Evolutionary conservation across 2,113 vertebrate genomes (phyloP).

Genomic region (Anoura caudifer): DNA sequence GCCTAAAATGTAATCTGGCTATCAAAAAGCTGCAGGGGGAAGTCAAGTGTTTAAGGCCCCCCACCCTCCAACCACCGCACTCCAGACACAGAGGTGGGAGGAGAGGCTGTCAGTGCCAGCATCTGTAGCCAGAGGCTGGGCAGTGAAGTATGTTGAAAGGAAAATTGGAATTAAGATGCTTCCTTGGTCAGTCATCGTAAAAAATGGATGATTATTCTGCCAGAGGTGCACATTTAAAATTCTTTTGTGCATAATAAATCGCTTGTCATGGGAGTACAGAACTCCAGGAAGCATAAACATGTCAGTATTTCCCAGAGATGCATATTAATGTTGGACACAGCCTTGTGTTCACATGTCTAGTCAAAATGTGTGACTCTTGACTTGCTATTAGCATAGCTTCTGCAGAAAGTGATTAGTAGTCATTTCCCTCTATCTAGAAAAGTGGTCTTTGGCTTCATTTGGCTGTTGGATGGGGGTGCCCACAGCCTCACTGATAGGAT

Average conservation of each 20-base stretch:
- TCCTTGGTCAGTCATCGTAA: neutral
- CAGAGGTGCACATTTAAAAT: neutral
- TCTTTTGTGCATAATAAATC: neutral
- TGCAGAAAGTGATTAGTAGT: neutral
- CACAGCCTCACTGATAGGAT: neutral
- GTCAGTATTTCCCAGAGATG: neutral
- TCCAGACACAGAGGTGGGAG: neutral
- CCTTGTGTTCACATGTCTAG: neutral
- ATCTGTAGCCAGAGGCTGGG: neutral
- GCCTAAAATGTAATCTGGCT: conserved; percentile 8
- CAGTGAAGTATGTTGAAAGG: neutral
- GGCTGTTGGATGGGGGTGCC: neutral
- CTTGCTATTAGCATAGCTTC: neutral
- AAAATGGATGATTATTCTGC: neutral
- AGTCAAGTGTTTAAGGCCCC: neutral
- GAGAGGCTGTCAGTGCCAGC: neutral
- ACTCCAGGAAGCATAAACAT: neutral
- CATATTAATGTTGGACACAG: neutral
- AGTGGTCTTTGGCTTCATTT: neutral
- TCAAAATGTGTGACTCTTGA: neutral
- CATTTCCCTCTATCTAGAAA: neutral
- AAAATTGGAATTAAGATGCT: conserved; percentile 9
- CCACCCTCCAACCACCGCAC: neutral
- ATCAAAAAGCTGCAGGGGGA: neutral
- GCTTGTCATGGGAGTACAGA: neutral